Percentiles rank a stretch among this genome's conserved stretches.
phyloP scores from a whole-genome alignment of 2,888 invertebrate genomes.

The Phragmatobia fuliginosa region DNA sequence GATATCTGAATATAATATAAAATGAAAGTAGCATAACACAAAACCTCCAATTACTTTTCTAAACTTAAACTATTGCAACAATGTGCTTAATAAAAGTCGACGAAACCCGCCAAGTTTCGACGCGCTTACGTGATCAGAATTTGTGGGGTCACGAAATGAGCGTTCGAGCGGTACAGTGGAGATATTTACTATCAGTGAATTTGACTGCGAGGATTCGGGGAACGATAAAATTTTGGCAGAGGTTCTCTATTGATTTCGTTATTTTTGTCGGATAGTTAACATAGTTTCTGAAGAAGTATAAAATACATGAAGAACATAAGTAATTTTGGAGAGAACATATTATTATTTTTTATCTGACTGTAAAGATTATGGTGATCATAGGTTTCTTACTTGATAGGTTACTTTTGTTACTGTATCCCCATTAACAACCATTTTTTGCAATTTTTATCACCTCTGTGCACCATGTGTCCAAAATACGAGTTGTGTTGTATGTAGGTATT shows the following conservation, averaged over 20 bases:
- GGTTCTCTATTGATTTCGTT: conserved; percentile 5
- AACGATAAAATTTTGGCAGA: conserved; percentile 8
- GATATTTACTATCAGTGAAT: conserved; percentile 8
- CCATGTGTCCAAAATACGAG: not conserved
- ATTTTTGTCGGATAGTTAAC: not conserved
- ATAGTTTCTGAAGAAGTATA: not conserved
- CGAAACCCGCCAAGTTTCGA: conserved; percentile 49
- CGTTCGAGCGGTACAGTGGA: conserved; percentile 12
- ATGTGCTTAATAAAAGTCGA: conserved; percentile 54
- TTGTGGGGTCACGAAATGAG: conserved; percentile 27
- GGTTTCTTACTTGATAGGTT: not conserved
- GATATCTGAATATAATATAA: not conserved
- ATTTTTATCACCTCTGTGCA: not conserved
- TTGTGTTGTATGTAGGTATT: no score
- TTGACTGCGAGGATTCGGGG: conserved; percentile 12
- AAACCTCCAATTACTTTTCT: conserved; percentile 45
- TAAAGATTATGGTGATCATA: not conserved
- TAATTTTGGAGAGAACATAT: not conserved
- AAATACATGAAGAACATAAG: not conserved
- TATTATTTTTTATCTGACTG: not conserved
- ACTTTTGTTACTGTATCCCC: not conserved
- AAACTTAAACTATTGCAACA: conserved; percentile 51
- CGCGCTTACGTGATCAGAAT: conserved; percentile 53
- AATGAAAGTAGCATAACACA: conserved; percentile 19
- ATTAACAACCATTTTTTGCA: not conserved